phyloP scores from a whole-genome alignment of 2,797 vertebrate genomes.

The Vultur gryphus region DNA sequence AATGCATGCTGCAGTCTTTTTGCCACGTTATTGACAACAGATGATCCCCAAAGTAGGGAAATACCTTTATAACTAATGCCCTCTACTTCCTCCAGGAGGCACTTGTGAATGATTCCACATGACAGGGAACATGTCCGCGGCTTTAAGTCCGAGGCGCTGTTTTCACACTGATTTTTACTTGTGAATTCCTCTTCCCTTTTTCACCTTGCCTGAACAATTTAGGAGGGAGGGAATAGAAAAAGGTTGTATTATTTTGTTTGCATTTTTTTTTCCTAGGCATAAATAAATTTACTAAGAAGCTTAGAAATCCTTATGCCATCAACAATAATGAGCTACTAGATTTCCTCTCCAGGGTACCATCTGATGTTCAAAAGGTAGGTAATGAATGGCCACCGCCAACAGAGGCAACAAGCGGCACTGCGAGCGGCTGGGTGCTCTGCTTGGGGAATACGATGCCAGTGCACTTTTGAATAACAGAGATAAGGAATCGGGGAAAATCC shows the following conservation, averaged over 20 bases:
- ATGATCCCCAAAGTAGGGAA: slow-evolving; percentile 24
- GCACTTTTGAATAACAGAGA: slow-evolving; percentile 33
- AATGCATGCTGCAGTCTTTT: neutral
- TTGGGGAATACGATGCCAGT: neutral
- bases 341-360: slow-evolving; percentile 97
- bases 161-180: slow-evolving; percentile 74
- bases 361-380: slow-evolving; percentile 97
- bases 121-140: slow-evolving; percentile 4
- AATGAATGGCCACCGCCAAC: slow-evolving; percentile 54
- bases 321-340: slow-evolving; percentile 94
- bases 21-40: neutral
- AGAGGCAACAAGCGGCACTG: neutral
- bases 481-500: slow-evolving; percentile 55
- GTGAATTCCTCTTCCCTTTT: slow-evolving; percentile 26
- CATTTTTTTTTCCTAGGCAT: slow-evolving; percentile 79
- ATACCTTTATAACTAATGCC: neutral
- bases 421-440: neutral
- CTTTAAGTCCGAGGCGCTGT: slow-evolving; percentile 48
- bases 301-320: slow-evolving; percentile 90
- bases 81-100: slow-evolving; percentile 9
- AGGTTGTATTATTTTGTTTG: slow-evolving; percentile 4
- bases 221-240: neutral
- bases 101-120: slow-evolving; percentile 54
- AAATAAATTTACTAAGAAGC: slow-evolving; percentile 98
- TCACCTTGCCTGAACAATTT: slow-evolving; percentile 5